Base-by-base conservation (phyloP, 2,797 vertebrate species). In the Thalassophryne amazonica region DNA sequence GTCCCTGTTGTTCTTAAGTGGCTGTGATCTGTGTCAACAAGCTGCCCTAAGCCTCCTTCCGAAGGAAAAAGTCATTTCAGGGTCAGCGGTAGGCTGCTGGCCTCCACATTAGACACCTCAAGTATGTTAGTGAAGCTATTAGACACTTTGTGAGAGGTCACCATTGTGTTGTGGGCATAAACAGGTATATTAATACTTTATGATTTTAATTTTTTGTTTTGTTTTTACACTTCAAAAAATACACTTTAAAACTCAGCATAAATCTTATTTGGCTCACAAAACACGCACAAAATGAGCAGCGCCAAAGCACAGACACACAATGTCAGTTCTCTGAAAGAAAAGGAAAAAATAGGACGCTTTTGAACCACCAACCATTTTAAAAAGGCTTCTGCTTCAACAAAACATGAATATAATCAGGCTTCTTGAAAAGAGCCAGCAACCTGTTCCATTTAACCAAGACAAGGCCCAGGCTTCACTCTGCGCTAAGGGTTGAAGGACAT, bases 401-500 rank as follows among this genome's bases (percentile, higher is more conserved):
- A 91, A 90, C 88, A 89, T 85, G 86, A 90, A 90, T 89, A 86
- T 90, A 87, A 89, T 90, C 85, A 84, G 77, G 59, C 38, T 61
- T 56, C 71, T 78, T 84, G 86, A 88, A 89, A 87, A 73, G 79
- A 80, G 78, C 72, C 78, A 79, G 86, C 89, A 84, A 88, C 88
- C 84, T 80, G 88, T 88, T 90, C 85, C 80, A 76, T 89, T 88
- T 88, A 86, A 68, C 78, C 70, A 59, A 85, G 83, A 87, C 85
- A 83, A 87, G 86, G 86, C 83, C 76, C 2, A 49, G 79, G 81
- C 72, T 80, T 83, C 60, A 49, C 70, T 86, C 76, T 83, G 83
- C 84, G 88, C 83, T 80, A 76, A 83, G 88, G 86, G 88, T 86
- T 91, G 88, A 86, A 88, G 87, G 87, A 89, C 89, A 89, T 81